These are phyloP conservation scores for Ormyrus rosae DNA, from an alignment of 2,888 invertebrate species.

Conservation along the genomic window DNA sequence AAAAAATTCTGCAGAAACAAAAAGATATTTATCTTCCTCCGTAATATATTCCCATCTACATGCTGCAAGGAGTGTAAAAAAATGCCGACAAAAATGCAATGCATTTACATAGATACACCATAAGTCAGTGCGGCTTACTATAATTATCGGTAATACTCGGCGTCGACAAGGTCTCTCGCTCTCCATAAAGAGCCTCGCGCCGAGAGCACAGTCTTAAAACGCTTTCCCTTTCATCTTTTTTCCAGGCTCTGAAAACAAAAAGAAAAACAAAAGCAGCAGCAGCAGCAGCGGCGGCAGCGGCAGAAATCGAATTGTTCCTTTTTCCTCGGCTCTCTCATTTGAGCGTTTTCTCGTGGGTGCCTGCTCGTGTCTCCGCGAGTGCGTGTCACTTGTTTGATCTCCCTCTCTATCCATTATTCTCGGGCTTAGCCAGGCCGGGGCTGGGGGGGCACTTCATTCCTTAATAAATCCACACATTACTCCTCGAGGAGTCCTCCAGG, in stretches of 20 bases:
- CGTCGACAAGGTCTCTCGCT: not conserved
- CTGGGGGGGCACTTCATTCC: slow-evolving; percentile 30
- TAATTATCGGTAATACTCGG: slow-evolving; percentile 24
- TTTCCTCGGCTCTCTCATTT: not conserved
- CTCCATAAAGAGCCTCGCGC: not conserved
- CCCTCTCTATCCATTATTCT: slow-evolving; percentile 39
- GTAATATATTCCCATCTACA: too few relatives aligned
- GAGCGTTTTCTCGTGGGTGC: too few relatives aligned
- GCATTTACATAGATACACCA: too few relatives aligned
- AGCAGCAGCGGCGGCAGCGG: not conserved
- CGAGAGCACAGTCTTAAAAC: not conserved
- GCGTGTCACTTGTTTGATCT: slow-evolving; percentile 48
- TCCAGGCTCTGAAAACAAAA: not conserved
- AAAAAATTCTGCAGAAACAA: too few relatives aligned
- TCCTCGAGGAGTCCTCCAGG: slow-evolving; percentile 23
- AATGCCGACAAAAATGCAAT: too few relatives aligned
- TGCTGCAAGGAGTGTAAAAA: too few relatives aligned
- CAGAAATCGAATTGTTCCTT: slow-evolving; percentile 35
- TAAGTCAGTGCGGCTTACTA: not conserved
- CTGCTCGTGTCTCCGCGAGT: not conserved
- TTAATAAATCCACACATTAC: slow-evolving; percentile 52
- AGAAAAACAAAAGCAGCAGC: not conserved
- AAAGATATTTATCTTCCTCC: too few relatives aligned
- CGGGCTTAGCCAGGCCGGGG: not conserved
- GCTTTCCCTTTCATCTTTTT: not conserved